Conservation (phyloP, 1,140 invertebrate species). For the Coptotermes formosanus region DNA sequence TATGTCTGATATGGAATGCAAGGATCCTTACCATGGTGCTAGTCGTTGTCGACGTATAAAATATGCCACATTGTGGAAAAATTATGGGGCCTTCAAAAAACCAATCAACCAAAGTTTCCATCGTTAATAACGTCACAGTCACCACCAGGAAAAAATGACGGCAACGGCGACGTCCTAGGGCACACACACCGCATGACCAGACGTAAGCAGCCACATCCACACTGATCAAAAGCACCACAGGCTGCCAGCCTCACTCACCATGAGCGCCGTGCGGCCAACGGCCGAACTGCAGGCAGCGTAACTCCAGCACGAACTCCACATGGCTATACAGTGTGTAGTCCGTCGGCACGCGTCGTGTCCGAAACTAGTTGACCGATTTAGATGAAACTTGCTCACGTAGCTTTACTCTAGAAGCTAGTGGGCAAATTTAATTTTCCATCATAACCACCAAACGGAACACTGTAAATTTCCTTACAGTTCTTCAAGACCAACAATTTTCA, state of each 20-base stretch:
- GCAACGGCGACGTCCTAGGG: background rate
- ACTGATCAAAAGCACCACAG: background rate
- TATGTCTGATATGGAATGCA: too few relatives aligned
- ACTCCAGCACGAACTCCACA: background rate
- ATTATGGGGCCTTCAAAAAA: constrained; percentile 28
- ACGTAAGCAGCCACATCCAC: background rate
- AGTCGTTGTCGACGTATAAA: background rate
- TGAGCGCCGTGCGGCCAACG: background rate
- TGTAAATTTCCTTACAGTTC: too few relatives aligned
- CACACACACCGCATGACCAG: background rate
- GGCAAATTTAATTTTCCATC: too few relatives aligned
- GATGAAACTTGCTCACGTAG: too few relatives aligned
- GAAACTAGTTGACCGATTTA: too few relatives aligned
- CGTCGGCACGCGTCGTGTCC: background rate
- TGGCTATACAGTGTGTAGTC: background rate
- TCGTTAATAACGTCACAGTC: background rate
- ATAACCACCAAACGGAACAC: too few relatives aligned
- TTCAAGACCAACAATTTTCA: too few relatives aligned
- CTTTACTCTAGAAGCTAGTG: too few relatives aligned
- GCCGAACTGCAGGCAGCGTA: background rate
- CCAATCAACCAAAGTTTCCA: constrained; percentile 29
- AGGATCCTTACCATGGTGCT: background rate
- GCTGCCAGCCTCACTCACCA: background rate
- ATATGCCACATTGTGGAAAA: constrained; percentile 24
- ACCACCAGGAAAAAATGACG: background rate